Conservation (phyloP, 2,888 invertebrate genomes). For the Cryptocephalus moraei region DNA sequence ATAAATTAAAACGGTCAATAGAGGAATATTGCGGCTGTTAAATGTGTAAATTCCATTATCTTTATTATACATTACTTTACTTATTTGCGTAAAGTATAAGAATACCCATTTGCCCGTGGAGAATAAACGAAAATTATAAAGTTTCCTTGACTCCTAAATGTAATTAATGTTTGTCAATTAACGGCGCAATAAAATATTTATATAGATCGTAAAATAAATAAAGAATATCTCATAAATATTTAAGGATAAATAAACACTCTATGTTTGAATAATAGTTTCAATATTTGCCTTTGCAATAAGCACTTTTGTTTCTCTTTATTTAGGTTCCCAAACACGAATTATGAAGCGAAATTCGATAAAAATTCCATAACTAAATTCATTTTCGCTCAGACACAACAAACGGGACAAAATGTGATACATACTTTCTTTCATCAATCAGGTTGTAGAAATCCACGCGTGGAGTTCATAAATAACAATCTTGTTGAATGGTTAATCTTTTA, state of each 20-base stretch:
- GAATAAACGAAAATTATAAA: no score
- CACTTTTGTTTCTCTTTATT: neutral
- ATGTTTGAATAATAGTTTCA: neutral
- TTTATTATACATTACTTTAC: neutral
- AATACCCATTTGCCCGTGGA: no score
- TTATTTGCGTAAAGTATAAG: neutral
- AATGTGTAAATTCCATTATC: conserved; percentile 1
- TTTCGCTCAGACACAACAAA: no score
- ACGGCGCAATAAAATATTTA: neutral
- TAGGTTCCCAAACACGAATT: neutral
- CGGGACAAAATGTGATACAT: no score
- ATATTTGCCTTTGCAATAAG: neutral
- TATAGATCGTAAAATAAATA: neutral
- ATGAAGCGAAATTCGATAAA: no score
- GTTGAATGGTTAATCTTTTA: no score
- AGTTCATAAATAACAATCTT: no score
- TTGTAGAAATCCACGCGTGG: no score
- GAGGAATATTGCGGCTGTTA: neutral
- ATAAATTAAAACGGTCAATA: neutral
- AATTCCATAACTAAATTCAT: no score
- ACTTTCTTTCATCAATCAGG: no score
- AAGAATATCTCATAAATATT: neutral
- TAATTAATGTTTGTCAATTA: neutral
- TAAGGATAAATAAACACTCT: neutral
- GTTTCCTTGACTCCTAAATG: neutral